These are phyloP conservation scores for Protomyctophum bolini DNA, from an alignment of 2,113 vertebrate genomes.

Conservation along the genomic window DNA sequence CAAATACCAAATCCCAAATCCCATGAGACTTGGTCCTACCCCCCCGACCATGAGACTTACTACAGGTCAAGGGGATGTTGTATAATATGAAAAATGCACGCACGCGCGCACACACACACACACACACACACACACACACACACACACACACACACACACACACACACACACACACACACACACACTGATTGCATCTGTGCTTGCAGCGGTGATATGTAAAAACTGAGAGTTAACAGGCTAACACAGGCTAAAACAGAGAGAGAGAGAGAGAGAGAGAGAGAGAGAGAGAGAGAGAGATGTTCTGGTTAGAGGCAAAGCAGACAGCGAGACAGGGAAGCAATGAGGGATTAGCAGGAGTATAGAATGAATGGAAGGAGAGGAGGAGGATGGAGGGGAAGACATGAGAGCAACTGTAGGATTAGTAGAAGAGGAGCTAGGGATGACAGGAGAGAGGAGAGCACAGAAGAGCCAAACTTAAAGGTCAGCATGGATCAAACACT, in stretches of 20 bases:
- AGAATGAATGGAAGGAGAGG: neutral
- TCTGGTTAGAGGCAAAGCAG: too few species aligned
- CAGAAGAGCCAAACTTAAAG: conserved; percentile 46
- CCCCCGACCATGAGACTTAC: too few species aligned
- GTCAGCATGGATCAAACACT: conserved; percentile 59
- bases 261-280: neutral
- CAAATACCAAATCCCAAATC: too few species aligned
- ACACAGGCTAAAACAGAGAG: neutral
- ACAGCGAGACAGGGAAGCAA: neutral
- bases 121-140: too few species aligned
- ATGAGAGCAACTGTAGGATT: conserved; percentile 1
- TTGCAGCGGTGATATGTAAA: too few species aligned
- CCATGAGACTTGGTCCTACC: too few species aligned
- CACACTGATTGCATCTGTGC: neutral
- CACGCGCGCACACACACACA: too few species aligned
- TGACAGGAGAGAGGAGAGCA: too few species aligned
- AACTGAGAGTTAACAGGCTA: neutral
- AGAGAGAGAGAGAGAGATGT: neutral
- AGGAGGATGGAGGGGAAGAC: conserved; percentile 15
- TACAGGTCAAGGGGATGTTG: too few species aligned
- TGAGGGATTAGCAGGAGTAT: conserved; percentile 23
- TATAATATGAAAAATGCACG: too few species aligned
- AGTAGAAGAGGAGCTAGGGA: too few species aligned
- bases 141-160: too few species aligned
- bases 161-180: neutral